Base-by-base conservation (phyloP, 2,113 vertebrate genomes). In the Odocoileus virginianus region DNA sequence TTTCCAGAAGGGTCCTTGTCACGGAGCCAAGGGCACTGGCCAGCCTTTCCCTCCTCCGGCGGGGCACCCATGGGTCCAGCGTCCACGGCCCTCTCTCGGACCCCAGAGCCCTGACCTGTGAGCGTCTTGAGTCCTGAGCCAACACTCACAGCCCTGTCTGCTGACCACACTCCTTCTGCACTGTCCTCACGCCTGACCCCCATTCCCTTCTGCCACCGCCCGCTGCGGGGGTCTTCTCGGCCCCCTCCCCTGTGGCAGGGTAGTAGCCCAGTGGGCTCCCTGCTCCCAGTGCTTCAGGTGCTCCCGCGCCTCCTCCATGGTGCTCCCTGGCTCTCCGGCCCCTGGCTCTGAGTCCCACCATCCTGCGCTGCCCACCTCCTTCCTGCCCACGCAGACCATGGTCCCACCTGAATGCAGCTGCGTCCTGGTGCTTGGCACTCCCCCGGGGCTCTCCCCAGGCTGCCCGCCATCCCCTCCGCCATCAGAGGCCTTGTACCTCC, bases 21-120 rank as follows among this genome's bases (percentile, higher is more conserved):
- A 0, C 0, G 2, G n/a, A 81, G 16, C 36, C 45, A 6, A 45
- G 57, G 3, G 4, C 5, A 1, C 67, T 9, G 47, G 28, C 15
- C 12, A 40, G 43, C 28, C n/a, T 5, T 14, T 23, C 13, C 7
- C 52, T 28, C 23, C 33, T 25, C 15, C 6, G 2, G 54, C 1
- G 14, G 21, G 28, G 55, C 0, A 4, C 10, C 30, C 76, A 6
- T 14, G 30, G n/a, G 17, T 1, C n/a, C 28, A 5, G 78, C 13
- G 71, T 11, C 57, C 54, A 11, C 0, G 0, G 17, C 0, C 3
- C 13, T 23, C 21, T 10, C 4, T 7, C 0, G 1, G 9, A 9
- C 15, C 43, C 58, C 3, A 6, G 19, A 7, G 54, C 17, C 2
- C 79, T 30, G 2, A 36, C 64, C n/a, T 8, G 4, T 6, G 2